phyloP scores from a whole-genome alignment of 2,113 vertebrate species.

The Hemiprocne comata region DNA sequence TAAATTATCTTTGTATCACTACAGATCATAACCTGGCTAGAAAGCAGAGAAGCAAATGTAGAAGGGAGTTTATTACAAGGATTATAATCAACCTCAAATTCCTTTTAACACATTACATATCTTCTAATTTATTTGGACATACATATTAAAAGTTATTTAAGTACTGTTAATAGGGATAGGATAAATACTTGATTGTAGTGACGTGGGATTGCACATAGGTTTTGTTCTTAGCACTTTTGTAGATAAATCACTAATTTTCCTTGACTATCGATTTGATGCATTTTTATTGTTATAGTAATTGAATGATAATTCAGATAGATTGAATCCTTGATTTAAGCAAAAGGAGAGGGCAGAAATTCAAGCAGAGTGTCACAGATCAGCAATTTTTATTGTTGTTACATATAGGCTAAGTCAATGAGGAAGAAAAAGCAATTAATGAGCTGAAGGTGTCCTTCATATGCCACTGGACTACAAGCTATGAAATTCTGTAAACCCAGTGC shows the following conservation, averaged over 20 bases:
- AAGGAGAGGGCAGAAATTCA: fast-evolving
- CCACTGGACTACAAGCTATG: not conserved
- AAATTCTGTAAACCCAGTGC: not conserved
- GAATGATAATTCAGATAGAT: not conserved
- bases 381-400: not conserved
- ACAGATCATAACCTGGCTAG: not conserved
- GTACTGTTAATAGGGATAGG: not conserved
- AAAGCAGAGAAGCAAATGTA: not conserved
- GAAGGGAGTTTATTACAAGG: not conserved
- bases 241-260: not conserved
- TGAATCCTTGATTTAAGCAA: not conserved
- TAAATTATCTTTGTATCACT: not conserved
- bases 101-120: not conserved
- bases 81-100: not conserved
- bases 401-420: not conserved
- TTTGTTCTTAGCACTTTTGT: not conserved
- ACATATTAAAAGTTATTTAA: not conserved
- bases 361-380: not conserved
- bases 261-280: not conserved
- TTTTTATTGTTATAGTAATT: not conserved
- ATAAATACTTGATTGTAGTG: not conserved
- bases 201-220: not conserved
- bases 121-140: not conserved
- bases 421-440: not conserved
- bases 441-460: not conserved